Percentiles rank a stretch among this genome's conserved stretches.
These are phyloP conservation scores for Drosophila austrosaltans DNA, from an alignment of 2,888 invertebrate species.

Conservation along the genomic window DNA sequence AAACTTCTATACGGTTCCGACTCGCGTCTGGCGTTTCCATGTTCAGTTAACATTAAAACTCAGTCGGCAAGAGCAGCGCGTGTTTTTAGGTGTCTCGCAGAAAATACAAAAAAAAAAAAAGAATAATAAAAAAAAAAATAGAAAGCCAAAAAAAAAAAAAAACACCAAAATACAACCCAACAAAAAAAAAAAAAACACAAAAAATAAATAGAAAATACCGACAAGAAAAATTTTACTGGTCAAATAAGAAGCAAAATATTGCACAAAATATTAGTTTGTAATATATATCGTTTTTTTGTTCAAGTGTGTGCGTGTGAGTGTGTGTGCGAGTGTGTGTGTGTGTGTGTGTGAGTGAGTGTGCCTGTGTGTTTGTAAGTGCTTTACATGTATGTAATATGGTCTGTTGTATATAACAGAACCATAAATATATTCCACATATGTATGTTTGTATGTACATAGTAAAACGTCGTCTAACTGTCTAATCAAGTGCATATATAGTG, in stretches of 20 bases:
- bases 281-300: conserved; percentile 9
- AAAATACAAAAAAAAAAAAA: conserved; percentile 29
- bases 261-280: conserved; percentile 47
- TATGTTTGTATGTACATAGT: neutral
- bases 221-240: conserved; percentile 13
- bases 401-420: conserved; percentile 15
- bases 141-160: conserved; percentile 24
- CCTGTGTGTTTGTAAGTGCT: conserved; percentile 40
- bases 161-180: conserved; percentile 16
- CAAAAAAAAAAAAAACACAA: conserved; percentile 5
- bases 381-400: conserved; percentile 48
- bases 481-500: conserved; percentile 24
- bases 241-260: conserved; percentile 38
- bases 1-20: conserved; percentile 43
- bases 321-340: conserved; percentile 36
- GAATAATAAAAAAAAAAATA: conserved; percentile 5
- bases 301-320: neutral
- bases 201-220: conserved; percentile 39
- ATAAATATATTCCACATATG: neutral
- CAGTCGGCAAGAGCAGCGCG: conserved; percentile 65
- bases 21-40: conserved; percentile 47
- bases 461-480: conserved; percentile 9
- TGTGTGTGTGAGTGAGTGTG: conserved; percentile 18
- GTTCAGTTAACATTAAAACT: conserved; percentile 77
- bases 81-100: conserved; percentile 49